Conservation (phyloP, 2,888 invertebrate genomes). For the Archips xylosteana region DNA sequence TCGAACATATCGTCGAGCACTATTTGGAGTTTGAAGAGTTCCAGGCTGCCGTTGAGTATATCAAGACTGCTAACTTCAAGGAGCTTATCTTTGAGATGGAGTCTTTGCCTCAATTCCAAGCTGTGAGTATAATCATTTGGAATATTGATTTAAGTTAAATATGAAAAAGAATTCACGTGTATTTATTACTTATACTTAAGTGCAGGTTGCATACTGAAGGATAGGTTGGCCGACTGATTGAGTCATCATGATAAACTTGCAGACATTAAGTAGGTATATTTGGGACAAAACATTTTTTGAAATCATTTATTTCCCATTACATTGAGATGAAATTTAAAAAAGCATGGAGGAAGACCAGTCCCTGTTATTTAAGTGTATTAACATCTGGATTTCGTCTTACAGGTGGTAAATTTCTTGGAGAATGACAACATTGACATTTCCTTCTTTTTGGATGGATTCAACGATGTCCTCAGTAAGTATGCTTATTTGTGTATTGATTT, state of each 20-base stretch:
- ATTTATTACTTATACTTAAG: too few species aligned
- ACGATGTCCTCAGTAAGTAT: slow-evolving; percentile 65
- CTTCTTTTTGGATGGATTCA: slow-evolving; percentile 67
- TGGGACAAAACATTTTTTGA: too few species aligned
- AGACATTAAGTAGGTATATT: too few species aligned
- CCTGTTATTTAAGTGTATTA: background rate
- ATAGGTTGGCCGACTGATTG: too few species aligned
- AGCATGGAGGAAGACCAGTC: too few species aligned
- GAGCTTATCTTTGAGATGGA: slow-evolving; percentile 69
- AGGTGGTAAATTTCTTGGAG: slow-evolving; percentile 74
- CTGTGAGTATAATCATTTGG: slow-evolving; percentile 58
- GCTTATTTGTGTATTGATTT: background rate
- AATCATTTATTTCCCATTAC: background rate
- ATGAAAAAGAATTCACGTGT: too few species aligned
- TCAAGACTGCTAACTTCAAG: slow-evolving; percentile 62
- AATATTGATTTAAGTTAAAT: too few species aligned
- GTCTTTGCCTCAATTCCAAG: slow-evolving; percentile 67
- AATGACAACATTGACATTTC: slow-evolving; percentile 72
- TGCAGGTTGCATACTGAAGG: too few species aligned
- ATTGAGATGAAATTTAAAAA: too few species aligned
- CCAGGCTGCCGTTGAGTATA: slow-evolving; percentile 54
- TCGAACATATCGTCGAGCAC: slow-evolving; percentile 52
- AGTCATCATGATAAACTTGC: too few species aligned
- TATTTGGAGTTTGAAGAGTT: slow-evolving; percentile 69
- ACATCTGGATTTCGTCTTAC: slow-evolving; percentile 44